Base-by-base conservation (phyloP, 2,888 invertebrate genomes). In the Sphaerophoria taeniata region DNA sequence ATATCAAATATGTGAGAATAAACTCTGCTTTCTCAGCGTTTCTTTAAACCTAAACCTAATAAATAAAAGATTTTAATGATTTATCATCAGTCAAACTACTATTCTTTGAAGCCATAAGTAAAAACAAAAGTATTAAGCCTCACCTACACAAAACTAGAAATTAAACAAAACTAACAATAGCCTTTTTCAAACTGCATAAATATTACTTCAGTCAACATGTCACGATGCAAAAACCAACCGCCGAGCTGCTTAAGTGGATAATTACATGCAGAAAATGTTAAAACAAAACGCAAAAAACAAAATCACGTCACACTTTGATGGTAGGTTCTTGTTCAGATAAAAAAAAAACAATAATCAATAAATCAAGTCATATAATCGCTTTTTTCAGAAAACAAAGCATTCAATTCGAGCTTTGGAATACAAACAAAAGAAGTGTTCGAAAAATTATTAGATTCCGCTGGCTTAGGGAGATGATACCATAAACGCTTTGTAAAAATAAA, bases 41-140 rank as follows among this genome's bases (percentile, higher is more conserved):
- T 43, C 7, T 43, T 4, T 43, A 43, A 43, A 43, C n/a, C n/a
- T n/a, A n/a, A 43, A 43, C 11, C 39, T 43, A 43, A 55, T 45
- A 33, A 33, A 55, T 55, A 55, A 43, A 33, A 63, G 3, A 47
- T 5, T 43, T 43, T 2, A 9, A 51, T 65, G 58, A 78, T 78
- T 78, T 65, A 78, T 67, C 11, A 43, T 60, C 65, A 72, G 58
- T 1, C 70, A 39, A 61, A 58, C 36, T 16, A 31, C 60, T 34
- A 78, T 61, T 73, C 58, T 79, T 73, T 16, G 51, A 34, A 73
- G 31, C 72, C 53, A 61, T 76, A 69, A 76, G 16, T 69, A 76
- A 76, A 61, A 11, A 76, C 61, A 76, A 76, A 70, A 39, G 53
- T 53, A 51, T 4, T 6, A 39, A 75, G 34, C 78, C 43, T 53